Evolutionary conservation across 1,140 invertebrate genomes (phyloP).

Genomic region (Cecropterus lyciades): DNA sequence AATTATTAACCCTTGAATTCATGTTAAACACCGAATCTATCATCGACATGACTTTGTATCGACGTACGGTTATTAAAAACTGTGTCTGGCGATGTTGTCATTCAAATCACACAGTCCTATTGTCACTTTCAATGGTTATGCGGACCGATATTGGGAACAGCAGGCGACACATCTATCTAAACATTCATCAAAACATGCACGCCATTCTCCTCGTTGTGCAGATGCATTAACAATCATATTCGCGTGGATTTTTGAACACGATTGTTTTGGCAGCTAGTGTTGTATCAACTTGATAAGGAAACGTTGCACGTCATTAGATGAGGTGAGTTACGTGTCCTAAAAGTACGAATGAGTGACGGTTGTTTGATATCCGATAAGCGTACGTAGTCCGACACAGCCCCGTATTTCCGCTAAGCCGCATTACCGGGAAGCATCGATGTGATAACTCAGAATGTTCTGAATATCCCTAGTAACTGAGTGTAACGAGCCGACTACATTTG

Average conservation of each 20-base stretch:
- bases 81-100: constrained; percentile 44
- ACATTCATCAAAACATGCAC: constrained; percentile 29
- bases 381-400: constrained; percentile 2
- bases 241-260: constrained; percentile 12
- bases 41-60: constrained; percentile 6
- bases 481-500: too few relatives aligned
- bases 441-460: neutral
- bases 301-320: constrained; percentile 50
- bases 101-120: constrained; percentile 56
- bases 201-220: constrained; percentile 21
- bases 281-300: constrained; percentile 54
- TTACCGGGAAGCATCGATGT: neutral
- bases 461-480: too few relatives aligned
- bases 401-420: constrained; percentile 16
- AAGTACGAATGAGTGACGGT: constrained; percentile 35
- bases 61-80: constrained; percentile 19
- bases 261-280: constrained; percentile 25
- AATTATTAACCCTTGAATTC: neutral
- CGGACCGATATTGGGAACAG: constrained; percentile 42
- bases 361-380: constrained; percentile 39
- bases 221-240: constrained; percentile 28
- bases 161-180: constrained; percentile 7
- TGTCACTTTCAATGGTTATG: constrained; percentile 65
- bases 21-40: constrained; percentile 1
- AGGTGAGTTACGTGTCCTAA: constrained; percentile 38